These are phyloP conservation scores for Zaprionus capensis DNA, from an alignment of 1,140 invertebrate species.

Conservation along the genomic window DNA sequence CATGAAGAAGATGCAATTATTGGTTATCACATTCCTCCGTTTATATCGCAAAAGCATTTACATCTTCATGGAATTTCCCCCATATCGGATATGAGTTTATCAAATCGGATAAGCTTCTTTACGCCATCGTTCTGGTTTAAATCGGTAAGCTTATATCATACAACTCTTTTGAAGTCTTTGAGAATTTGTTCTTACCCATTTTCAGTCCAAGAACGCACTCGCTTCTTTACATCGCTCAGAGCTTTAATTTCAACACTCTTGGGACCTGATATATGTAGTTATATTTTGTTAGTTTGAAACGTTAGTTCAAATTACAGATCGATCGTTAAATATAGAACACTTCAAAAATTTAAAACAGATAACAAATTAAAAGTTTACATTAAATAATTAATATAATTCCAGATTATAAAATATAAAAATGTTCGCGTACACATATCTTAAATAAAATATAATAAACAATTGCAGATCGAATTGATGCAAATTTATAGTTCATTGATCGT, in stretches of 20 bases:
- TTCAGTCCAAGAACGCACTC: constrained; percentile 42
- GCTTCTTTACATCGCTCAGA: constrained; percentile 30
- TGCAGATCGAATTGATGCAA: no score
- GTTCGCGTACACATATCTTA: no score
- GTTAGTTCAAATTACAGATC: background rate
- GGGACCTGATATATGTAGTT: background rate
- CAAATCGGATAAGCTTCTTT: constrained; percentile 90
- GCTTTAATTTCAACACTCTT: constrained; percentile 30
- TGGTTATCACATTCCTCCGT: constrained; percentile 97
- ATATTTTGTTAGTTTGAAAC: background rate
- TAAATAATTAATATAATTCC: background rate
- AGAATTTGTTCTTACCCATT: constrained; percentile 1
- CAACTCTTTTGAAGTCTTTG: background rate
- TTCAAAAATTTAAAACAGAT: background rate
- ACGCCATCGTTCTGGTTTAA: constrained; percentile 93
- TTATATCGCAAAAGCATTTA: constrained; percentile 92
- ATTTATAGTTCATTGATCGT: no score
- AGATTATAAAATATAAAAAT: background rate
- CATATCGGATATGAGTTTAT: constrained; percentile 88
- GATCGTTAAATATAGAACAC: background rate
- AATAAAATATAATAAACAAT: no score
- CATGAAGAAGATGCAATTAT: constrained; percentile 87
- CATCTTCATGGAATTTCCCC: constrained; percentile 95
- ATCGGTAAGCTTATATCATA: constrained; percentile 87
- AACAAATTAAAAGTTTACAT: background rate